A percentile compares a stretch with the other conserved stretches of the same genome.
Conservation (phyloP, 2,113 vertebrate species). For the Calyptomena viridis region DNA sequence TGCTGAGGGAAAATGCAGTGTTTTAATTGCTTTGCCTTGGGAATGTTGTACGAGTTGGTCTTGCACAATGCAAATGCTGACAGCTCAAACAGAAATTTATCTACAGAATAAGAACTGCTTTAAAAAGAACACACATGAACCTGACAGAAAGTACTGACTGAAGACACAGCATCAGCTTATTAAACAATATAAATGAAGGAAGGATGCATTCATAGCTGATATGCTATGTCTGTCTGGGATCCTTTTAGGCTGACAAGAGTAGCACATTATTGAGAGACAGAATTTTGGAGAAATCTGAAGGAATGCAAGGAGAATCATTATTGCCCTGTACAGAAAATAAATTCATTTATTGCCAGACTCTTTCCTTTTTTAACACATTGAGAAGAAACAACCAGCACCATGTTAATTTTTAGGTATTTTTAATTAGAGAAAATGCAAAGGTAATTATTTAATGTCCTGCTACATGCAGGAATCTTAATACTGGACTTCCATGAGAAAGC, state of each 20-base stretch:
- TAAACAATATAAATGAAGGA: slow-evolving; percentile 65
- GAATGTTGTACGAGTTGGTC: slow-evolving; percentile 15
- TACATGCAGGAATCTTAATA: background rate
- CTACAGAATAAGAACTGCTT: slow-evolving; percentile 35
- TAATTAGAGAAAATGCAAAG: background rate
- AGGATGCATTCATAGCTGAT: slow-evolving; percentile 22
- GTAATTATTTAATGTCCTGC: background rate
- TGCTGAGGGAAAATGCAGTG: background rate
- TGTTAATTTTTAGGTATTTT: background rate
- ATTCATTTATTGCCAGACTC: background rate
- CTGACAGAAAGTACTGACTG: slow-evolving; percentile 44
- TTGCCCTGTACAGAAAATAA: slow-evolving; percentile 35
- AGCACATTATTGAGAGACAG: slow-evolving; percentile 33
- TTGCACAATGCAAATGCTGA: slow-evolving; percentile 27
- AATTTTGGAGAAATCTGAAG: slow-evolving; percentile 35
- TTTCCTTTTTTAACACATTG: background rate
- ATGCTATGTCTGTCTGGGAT: slow-evolving; percentile 24
- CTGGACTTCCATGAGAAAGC: background rate
- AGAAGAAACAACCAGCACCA: background rate
- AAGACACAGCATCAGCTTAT: slow-evolving; percentile 49
- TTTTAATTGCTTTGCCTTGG: slow-evolving; percentile 48
- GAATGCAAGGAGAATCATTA: slow-evolving; percentile 38
- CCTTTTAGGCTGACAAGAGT: slow-evolving; percentile 41
- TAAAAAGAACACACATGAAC: slow-evolving; percentile 42
- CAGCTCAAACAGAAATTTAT: slow-evolving; percentile 66